Percentiles rank a stretch among this genome's conserved stretches.
phyloP scores from a whole-genome alignment of 2,797 vertebrate species.

The Loriculus beryllinus region DNA sequence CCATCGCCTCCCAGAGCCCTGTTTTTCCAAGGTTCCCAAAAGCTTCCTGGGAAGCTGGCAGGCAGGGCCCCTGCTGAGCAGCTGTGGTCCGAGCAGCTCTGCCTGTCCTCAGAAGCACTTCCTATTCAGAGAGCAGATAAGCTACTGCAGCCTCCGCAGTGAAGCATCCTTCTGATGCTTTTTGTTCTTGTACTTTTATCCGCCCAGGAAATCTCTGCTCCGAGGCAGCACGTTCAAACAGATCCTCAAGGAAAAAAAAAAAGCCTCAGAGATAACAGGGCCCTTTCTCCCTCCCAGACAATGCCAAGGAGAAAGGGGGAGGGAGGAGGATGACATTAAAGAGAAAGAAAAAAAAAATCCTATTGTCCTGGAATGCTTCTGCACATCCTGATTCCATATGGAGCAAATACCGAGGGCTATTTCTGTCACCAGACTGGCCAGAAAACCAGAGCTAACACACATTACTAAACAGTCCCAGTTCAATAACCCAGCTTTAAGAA shows the following conservation, averaged over 20 bases:
- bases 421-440: slow-evolving; percentile 25
- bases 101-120: slow-evolving; percentile 60
- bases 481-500: not conserved
- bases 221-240: slow-evolving; percentile 53
- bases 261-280: slow-evolving; percentile 11
- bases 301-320: slow-evolving; percentile 7
- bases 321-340: slow-evolving; percentile 35
- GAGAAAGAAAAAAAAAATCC: not conserved
- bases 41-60: not conserved
- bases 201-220: slow-evolving; percentile 65
- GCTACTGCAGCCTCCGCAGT: slow-evolving; percentile 42
- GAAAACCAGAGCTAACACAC: not conserved
- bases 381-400: slow-evolving; percentile 45
- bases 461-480: not conserved
- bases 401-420: slow-evolving; percentile 8
- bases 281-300: not conserved
- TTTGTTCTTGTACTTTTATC: slow-evolving; percentile 66
- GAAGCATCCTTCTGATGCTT: slow-evolving; percentile 55
- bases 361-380: slow-evolving; percentile 37
- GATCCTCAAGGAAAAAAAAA: not conserved
- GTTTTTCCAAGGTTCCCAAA: not conserved
- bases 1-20: not conserved
- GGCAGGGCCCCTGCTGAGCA: not conserved
- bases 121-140: slow-evolving; percentile 50
- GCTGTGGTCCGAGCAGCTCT: slow-evolving; percentile 50